Conservation (phyloP, 1,140 invertebrate species). For the Leptestheria dahalacensis region DNA sequence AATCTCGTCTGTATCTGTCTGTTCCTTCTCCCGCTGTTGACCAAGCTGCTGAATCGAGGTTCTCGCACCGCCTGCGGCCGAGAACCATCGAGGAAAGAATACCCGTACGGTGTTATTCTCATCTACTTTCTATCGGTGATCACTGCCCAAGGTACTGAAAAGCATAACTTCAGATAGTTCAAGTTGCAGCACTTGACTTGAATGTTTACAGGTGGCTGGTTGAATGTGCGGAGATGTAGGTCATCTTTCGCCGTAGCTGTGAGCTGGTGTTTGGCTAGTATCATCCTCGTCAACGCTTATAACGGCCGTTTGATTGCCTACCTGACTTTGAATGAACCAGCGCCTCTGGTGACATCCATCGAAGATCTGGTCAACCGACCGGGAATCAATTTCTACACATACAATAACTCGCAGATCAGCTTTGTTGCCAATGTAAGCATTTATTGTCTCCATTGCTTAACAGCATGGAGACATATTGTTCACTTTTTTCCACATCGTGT, state of each 20-base stretch:
- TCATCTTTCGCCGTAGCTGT: background rate
- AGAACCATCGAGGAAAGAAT: background rate
- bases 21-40: background rate
- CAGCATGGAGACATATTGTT: too few relatives aligned
- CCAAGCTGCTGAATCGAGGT: background rate
- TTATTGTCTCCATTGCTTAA: too few relatives aligned
- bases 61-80: background rate
- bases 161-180: background rate
- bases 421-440: background rate
- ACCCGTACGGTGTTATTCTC: background rate
- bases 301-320: background rate
- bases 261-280: background rate
- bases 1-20: background rate
- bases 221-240: background rate
- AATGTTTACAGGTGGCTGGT: background rate
- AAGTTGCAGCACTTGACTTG: background rate
- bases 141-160: background rate
- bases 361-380: background rate
- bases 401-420: background rate
- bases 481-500: background rate
- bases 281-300: background rate
- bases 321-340: background rate
- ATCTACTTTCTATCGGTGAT: background rate
- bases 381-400: background rate
- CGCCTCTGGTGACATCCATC: background rate